A percentile compares a stretch with the other conserved stretches of the same genome.
phyloP scores from a whole-genome alignment of 2,797 vertebrate species.

The Cyprinella venusta region DNA sequence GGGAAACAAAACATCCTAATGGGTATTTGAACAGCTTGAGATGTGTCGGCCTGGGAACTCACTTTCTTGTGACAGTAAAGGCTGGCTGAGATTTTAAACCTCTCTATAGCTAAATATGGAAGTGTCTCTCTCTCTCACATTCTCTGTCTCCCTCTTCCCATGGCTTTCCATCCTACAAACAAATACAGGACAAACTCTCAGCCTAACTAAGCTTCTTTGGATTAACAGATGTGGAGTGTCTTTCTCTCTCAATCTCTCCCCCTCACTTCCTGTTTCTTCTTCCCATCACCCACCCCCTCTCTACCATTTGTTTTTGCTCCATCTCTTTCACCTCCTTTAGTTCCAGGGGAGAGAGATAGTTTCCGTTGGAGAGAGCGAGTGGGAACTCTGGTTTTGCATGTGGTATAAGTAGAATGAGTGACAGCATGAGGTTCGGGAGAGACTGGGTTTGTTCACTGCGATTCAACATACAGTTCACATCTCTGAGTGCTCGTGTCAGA shows the following conservation, averaged over 20 bases:
- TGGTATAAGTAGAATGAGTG: conserved; percentile 54
- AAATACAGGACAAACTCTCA: conserved; percentile 66
- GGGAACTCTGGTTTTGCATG: conserved; percentile 48
- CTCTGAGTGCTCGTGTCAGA: conserved; percentile 49
- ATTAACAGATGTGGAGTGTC: conserved; percentile 67
- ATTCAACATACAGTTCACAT: conserved; percentile 55
- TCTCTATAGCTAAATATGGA: conserved; percentile 71
- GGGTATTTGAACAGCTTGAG: conserved; percentile 87
- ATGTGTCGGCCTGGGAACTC: conserved; percentile 78
- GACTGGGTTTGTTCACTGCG: conserved; percentile 35
- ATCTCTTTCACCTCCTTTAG: conserved; percentile 47
- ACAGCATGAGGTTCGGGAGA: conserved; percentile 46
- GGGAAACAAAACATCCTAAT: conserved; percentile 85
- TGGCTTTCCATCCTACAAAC: conserved; percentile 59
- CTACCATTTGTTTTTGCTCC: conserved; percentile 29
- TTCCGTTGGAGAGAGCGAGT: conserved; percentile 50
- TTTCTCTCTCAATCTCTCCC: conserved; percentile 54
- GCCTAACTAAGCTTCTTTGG: conserved; percentile 64
- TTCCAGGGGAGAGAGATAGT: conserved; percentile 48
- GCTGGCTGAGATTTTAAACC: conserved; percentile 76
- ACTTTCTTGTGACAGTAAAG: conserved; percentile 78
- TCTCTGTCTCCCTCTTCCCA: conserved; percentile 8
- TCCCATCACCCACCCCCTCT: conserved; percentile 49
- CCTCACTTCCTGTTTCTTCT: conserved; percentile 35
- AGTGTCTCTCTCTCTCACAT: conserved; percentile 48